Evolutionary conservation across 92 coral and sea anemone species (phyloP).

Genomic region (Actinostola sp.): DNA sequence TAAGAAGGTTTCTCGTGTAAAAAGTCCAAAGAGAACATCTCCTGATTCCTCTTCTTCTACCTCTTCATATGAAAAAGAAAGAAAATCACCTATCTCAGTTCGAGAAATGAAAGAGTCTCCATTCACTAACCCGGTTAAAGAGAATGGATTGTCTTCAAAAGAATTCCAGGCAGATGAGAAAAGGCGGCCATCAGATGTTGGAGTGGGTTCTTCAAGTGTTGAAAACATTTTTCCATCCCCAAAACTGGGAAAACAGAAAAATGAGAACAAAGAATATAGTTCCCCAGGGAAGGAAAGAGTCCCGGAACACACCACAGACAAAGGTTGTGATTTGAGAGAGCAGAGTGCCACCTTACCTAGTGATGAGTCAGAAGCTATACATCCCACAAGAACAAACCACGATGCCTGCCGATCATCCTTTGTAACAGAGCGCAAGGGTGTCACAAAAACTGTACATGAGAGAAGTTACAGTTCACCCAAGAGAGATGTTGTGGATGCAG

Average conservation of each 20-base stretch:
- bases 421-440: too few relatives aligned
- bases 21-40: not conserved
- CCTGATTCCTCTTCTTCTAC: not conserved
- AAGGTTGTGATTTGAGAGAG: not conserved
- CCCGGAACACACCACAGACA: not conserved
- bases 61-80: not conserved
- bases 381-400: not conserved
- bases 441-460: too few relatives aligned
- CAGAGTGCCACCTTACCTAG: too few relatives aligned
- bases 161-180: not conserved
- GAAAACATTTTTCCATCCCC: not conserved
- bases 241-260: not conserved
- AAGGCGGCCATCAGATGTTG: not conserved
- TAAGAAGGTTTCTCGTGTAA: conserved; percentile 5
- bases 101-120: not conserved
- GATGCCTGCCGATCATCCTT: too few relatives aligned
- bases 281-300: not conserved
- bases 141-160: not conserved
- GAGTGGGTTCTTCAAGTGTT: not conserved
- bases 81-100: not conserved
- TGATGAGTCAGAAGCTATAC: not conserved
- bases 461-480: too few relatives aligned
- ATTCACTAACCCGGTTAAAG: not conserved
- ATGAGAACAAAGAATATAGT: not conserved
- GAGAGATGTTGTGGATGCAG: too few relatives aligned